Base-by-base conservation (phyloP, 2,113 vertebrate species). In the Clinocottus analis region DNA sequence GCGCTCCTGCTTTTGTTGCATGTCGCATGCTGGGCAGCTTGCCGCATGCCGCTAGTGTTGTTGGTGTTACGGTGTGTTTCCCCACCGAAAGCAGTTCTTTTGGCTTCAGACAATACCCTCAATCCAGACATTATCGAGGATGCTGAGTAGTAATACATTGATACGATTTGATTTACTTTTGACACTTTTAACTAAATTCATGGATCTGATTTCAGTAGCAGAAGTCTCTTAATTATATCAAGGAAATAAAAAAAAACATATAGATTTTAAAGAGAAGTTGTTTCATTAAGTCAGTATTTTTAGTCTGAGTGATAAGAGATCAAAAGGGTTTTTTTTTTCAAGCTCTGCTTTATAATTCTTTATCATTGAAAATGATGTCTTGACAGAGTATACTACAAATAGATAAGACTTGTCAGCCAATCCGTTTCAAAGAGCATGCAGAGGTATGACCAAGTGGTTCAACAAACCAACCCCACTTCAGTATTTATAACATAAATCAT, bases 341-440 rank as follows among this genome's bases (percentile, higher is more conserved):
- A n/a, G 51, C 45, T 23, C 19, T 53, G 60, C 47, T 75, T 80
- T 77, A 58, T 77, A 69, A 77, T 67, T 84, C 51, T 60, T 61
- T 2, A 4, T 79, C 10, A 76, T 73, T 76, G 16, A n/a, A 72
- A 79, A 56, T 70, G 19, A 79, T 13, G 45, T 62, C 56, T 65
- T 80, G 61, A 58, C 31, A 58, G 62, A 39, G 11, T 19, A 5
- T 17, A 70, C 80, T 62, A 70, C 41, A 60, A 71, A 82, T 75
- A 49, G 25, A 84, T 55, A 69, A 84, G 58, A n/a, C 55, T 45
- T 2, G 55, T 83, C 79, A 31, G 68, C 85, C 79, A 73, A 1
- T 87, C 63, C 14, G 6, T 45, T 68, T 83, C 79, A 81, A 64
- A 84, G 53, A 63, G 72, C 68, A 23, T 58, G 49, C 8, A 14